A percentile compares a stretch with the other conserved stretches of the same genome.
Evolutionary conservation across 2,797 vertebrate genomes (phyloP).

Genomic region (Gallinago solitaria): DNA sequence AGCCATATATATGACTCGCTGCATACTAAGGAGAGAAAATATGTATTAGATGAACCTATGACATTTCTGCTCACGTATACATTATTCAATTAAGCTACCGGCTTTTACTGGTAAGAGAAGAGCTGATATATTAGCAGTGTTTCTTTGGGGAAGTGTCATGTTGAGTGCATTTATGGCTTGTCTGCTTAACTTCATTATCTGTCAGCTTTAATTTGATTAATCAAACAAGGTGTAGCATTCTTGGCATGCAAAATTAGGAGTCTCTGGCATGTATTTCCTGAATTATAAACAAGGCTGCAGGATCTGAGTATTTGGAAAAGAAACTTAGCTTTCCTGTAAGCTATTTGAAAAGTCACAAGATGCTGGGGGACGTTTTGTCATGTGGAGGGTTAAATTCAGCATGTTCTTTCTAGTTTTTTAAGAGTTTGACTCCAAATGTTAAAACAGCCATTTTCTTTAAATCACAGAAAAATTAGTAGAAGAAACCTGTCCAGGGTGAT

Average conservation of each 20-base stretch:
- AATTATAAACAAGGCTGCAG: background rate
- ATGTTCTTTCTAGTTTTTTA: background rate
- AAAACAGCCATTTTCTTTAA: background rate
- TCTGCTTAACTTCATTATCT: background rate
- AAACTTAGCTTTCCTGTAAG: background rate
- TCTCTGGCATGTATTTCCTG: background rate
- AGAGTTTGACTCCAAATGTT: background rate
- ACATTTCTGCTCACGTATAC: rapidly evolving
- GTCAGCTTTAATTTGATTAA: background rate
- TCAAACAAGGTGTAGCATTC: background rate
- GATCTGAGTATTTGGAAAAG: background rate
- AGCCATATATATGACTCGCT: background rate
- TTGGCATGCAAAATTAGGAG: background rate
- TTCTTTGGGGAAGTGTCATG: background rate
- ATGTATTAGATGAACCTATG: background rate
- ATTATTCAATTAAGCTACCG: background rate
- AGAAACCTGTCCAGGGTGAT: background rate
- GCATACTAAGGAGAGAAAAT: background rate
- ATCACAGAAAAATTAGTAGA: background rate
- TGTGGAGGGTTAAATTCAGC: background rate
- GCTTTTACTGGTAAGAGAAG: background rate
- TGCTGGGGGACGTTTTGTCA: background rate
- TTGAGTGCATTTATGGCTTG: background rate
- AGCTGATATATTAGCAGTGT: background rate
- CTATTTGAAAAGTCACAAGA: background rate